Evolutionary conservation across 2,888 invertebrate species (phyloP), one percentile per base, ranked within the genome.

Genomic region (Yponomeuta sedellus): DNA sequence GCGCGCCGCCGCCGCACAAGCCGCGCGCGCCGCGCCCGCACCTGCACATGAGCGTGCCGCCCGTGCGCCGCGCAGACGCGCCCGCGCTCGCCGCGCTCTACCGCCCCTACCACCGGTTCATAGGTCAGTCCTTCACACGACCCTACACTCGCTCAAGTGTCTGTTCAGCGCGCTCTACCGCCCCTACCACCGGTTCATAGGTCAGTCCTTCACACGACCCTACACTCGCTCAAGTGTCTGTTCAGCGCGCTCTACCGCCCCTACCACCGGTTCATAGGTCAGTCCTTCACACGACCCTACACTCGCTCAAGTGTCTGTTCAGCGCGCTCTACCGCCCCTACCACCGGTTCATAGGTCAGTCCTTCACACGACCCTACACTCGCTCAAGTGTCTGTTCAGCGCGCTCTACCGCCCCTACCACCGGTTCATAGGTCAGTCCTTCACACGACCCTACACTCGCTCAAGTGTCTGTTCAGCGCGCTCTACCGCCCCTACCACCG

Each of bases 171-270:
- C 94, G 70, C 96, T 96, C 81, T 97, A 96, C 85, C 87, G 94
- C 39, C 97, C 97, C 0, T 98, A 98, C 83, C 98, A 98, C 81
- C 95, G 95, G 77, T 95, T 98, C 70, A 94, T 98, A 66, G 98
- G 98, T 88, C 92, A 95, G 72, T 82, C 86, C 8, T 1, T 8
- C 6, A 34, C 11, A 96, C 95, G 85, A 97, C 96, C 96, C 39
- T 28, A 2, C 5, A 28, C 28, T 4, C 5, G 28, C 5, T 4
- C 3, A 5, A 4, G 28, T 28, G 28, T 28, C 2, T 2, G 28
- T 28, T 28, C 28, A n/a, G 28, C 95, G 67, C 94, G 70, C 96
- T 96, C 81, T 97, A 96, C 85, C 87, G 94, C 39, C 97, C 97
- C 0, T 98, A 98, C 83, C 98, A 98, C 81, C 95, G 95, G 77